A percentile compares a stretch with the other conserved stretches of the same genome.
Evolutionary conservation across 1,140 invertebrate species (phyloP).

Genomic region (Conus betulinus): DNA sequence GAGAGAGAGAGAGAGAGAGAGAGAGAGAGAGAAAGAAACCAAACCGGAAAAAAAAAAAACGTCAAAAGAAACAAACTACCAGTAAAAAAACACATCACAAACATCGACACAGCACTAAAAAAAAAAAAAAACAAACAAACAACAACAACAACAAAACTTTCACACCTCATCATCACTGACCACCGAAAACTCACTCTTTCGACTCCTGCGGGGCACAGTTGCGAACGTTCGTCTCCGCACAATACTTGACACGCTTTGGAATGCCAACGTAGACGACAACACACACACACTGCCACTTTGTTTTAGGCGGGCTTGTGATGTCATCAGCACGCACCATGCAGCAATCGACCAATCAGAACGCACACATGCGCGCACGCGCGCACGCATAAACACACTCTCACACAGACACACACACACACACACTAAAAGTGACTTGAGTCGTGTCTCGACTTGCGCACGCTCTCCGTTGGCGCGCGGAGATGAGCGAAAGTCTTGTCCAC

Average conservation of each 20-base stretch:
- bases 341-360: conserved; percentile 27
- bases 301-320: conserved; percentile 41
- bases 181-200: neutral
- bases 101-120: too few relatives aligned
- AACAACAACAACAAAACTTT: too few relatives aligned
- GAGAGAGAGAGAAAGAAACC: too few relatives aligned
- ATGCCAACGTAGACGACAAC: conserved; percentile 20
- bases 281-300: conserved; percentile 27
- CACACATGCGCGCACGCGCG: neutral
- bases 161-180: too few relatives aligned
- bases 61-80: too few relatives aligned
- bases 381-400: too few relatives aligned
- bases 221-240: neutral
- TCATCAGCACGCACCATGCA: conserved; percentile 25
- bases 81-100: too few relatives aligned
- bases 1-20: too few relatives aligned
- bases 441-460: conserved; percentile 13
- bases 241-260: conserved; percentile 28
- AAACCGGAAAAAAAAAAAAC: too few relatives aligned
- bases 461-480: neutral
- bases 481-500: too few relatives aligned
- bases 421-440: neutral
- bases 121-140: too few relatives aligned
- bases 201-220: neutral
- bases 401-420: too few relatives aligned